These are phyloP conservation scores for Acanthosepion pharaonis DNA, from an alignment of 2,888 invertebrate species.

Conservation along the genomic window DNA sequence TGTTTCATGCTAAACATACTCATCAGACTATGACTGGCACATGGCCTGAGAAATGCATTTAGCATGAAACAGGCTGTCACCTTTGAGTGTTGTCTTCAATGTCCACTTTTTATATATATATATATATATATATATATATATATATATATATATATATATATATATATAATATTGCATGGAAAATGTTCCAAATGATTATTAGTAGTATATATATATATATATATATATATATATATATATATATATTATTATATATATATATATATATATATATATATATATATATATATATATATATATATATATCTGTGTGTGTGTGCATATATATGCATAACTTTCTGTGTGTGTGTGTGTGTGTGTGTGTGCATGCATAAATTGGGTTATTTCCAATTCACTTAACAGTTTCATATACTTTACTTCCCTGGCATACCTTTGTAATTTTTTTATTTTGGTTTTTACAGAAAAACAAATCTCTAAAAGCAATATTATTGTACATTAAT, in stretches of 20 bases:
- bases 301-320: not conserved
- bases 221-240: not conserved
- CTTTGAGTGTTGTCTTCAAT: no score
- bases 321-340: no score
- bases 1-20: no score
- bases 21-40: no score
- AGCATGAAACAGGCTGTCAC: no score
- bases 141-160: slow-evolving; percentile 8
- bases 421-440: not conserved
- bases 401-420: not conserved
- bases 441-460: not conserved
- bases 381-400: not conserved
- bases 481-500: slow-evolving; percentile 15
- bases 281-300: not conserved
- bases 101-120: no score
- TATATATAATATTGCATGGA: not conserved
- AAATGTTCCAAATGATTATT: no score
- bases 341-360: not conserved
- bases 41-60: no score
- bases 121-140: not conserved
- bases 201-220: not conserved
- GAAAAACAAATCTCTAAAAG: not conserved
- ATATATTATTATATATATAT: not conserved
- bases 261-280: slow-evolving; percentile 14
- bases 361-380: not conserved